These are phyloP conservation scores for Drosophila mettleri DNA, from an alignment of 2,888 invertebrate species.

Conservation along the genomic window DNA sequence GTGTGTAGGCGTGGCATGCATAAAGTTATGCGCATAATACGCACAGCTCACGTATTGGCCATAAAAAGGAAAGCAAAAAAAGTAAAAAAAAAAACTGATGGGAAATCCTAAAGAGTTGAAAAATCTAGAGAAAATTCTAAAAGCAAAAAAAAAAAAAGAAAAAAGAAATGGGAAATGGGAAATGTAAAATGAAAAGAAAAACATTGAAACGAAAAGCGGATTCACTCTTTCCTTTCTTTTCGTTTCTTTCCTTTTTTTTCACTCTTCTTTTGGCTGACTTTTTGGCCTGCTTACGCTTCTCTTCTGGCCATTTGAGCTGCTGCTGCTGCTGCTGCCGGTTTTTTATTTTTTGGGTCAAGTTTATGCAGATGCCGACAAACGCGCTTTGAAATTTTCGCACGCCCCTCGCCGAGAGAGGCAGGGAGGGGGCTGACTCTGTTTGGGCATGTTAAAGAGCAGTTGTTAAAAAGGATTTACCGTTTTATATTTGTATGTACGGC, in stretches of 20 bases:
- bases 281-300: slow-evolving; percentile 43
- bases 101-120: slow-evolving; percentile 64
- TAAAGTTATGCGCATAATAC: slow-evolving; percentile 77
- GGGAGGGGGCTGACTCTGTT: neutral
- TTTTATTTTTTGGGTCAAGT: slow-evolving; percentile 71
- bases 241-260: slow-evolving; percentile 19
- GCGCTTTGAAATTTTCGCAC: slow-evolving; percentile 74
- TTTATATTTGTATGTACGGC: slow-evolving; percentile 64
- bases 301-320: slow-evolving; percentile 12
- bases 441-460: slow-evolving; percentile 77
- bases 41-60: slow-evolving; percentile 75
- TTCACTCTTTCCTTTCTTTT: slow-evolving; percentile 41
- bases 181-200: slow-evolving; percentile 35
- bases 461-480: slow-evolving; percentile 80
- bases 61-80: slow-evolving; percentile 53
- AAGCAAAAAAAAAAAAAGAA: slow-evolving; percentile 23
- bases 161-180: slow-evolving; percentile 6
- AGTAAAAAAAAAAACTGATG: neutral
- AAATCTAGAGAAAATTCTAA: slow-evolving; percentile 63
- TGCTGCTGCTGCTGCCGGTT: neutral
- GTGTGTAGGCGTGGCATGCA: slow-evolving; percentile 49
- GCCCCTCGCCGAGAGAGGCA: slow-evolving; percentile 22
- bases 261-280: slow-evolving; percentile 39
- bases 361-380: slow-evolving; percentile 76
- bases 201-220: slow-evolving; percentile 54